phyloP scores from a whole-genome alignment of 2,888 invertebrate species.

The Chelonus formosanus region DNA sequence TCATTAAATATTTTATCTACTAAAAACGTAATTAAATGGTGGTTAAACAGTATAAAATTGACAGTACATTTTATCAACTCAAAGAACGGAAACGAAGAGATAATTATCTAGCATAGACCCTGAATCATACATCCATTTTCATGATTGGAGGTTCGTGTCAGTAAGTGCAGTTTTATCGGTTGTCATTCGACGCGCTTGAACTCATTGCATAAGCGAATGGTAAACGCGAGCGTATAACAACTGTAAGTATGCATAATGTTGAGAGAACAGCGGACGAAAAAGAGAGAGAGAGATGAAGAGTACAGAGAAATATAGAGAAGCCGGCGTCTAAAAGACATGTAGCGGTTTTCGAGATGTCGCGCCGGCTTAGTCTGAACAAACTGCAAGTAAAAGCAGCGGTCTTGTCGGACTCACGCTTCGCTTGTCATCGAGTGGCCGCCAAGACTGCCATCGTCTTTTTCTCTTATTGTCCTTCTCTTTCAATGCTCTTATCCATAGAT shows the following conservation, averaged over 20 bases:
- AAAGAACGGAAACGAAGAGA: conserved; percentile 16
- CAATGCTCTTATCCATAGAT: conserved; percentile 12
- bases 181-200: conserved; percentile 20
- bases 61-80: background rate
- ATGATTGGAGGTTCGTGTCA: conserved; percentile 28
- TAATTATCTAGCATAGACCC: conserved; percentile 17
- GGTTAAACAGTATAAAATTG: background rate
- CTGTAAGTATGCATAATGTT: conserved; percentile 1
- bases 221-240: background rate
- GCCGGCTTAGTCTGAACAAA: conserved; percentile 58
- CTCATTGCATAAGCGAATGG: conserved; percentile 18
- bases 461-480: conserved; percentile 11
- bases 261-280: conserved; percentile 6
- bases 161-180: conserved; percentile 33
- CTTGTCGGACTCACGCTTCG: conserved; percentile 63
- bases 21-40: too few species aligned
- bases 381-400: conserved; percentile 55
- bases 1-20: background rate
- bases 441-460: conserved; percentile 13
- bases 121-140: conserved; percentile 6
- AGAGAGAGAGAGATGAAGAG: conserved; percentile 2
- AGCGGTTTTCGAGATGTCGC: conserved; percentile 63
- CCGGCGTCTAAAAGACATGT: conserved; percentile 52
- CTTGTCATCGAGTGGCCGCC: conserved; percentile 42
- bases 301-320: conserved; percentile 31